phyloP scores from a whole-genome alignment of 1,140 invertebrate species.

The Zaprionus ghesquierei region DNA sequence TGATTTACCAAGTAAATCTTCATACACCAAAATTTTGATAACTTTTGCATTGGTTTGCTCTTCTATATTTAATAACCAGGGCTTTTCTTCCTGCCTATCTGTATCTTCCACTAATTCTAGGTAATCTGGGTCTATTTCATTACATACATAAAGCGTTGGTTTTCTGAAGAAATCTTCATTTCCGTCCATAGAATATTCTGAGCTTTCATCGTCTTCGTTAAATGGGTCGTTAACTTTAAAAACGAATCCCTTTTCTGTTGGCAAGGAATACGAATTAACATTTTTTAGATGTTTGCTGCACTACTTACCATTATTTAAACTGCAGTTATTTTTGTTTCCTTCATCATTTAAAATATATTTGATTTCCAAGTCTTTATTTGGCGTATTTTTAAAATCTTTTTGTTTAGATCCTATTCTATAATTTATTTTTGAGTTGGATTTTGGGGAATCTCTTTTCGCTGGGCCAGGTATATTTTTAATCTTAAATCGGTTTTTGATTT shows the following conservation, averaged over 20 bases:
- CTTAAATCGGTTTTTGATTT: not conserved
- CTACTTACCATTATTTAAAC: not conserved
- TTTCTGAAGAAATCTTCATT: constrained; percentile 9
- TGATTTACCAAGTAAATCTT: not conserved
- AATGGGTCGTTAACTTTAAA: not conserved
- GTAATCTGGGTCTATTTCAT: not conserved
- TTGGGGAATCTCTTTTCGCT: not conserved
- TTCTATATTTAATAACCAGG: not conserved
- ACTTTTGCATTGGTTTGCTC: not conserved
- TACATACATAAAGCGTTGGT: not conserved
- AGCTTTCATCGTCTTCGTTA: not conserved
- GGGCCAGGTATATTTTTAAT: not conserved
- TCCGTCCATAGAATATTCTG: not conserved
- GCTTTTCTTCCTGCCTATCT: not conserved
- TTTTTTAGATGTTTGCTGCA: not conserved
- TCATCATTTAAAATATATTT: not conserved
- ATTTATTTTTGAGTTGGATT: constrained; percentile 10
- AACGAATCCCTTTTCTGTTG: not conserved
- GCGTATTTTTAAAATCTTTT: not conserved
- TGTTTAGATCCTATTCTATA: not conserved
- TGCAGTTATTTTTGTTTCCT: not conserved
- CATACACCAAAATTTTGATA: constrained; percentile 11
- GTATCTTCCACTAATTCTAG: not conserved
- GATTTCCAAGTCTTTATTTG: not conserved
- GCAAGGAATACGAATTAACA: not conserved